A percentile compares a stretch with the other conserved stretches of the same genome.
Conservation (phyloP, 2,113 vertebrate species). For the Etheostoma cragini region DNA sequence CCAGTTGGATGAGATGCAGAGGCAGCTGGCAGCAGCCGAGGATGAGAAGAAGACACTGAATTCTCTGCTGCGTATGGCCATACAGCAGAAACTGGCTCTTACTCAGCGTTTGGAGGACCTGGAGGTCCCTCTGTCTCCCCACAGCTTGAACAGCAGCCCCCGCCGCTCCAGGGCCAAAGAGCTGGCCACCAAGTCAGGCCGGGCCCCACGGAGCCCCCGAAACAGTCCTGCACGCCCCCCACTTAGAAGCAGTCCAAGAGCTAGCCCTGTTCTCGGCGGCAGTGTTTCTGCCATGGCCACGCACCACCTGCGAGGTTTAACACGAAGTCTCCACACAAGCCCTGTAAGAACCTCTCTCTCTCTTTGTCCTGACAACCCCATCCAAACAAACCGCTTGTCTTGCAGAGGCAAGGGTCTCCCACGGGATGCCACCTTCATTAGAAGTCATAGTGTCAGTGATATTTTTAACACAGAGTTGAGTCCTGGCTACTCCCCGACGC, state of each 20-base stretch:
- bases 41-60: conserved; percentile 89
- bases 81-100: conserved; percentile 87
- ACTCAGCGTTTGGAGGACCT: conserved; percentile 86
- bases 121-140: conserved; percentile 84
- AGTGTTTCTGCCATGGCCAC: conserved; percentile 69
- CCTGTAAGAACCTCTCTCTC: conserved; percentile 80
- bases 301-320: conserved; percentile 73
- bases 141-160: conserved; percentile 81
- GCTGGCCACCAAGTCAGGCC: conserved; percentile 80
- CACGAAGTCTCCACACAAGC: conserved; percentile 83
- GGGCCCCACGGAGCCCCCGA: conserved; percentile 79
- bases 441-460: conserved; percentile 72
- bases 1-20: conserved; percentile 88
- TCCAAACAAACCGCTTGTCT: conserved; percentile 27
- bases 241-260: conserved; percentile 75
- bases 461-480: conserved; percentile 48
- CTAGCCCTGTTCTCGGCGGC: conserved; percentile 74
- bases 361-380: conserved; percentile 46
- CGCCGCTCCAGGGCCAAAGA: conserved; percentile 83
- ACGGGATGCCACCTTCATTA: conserved; percentile 78
- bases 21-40: conserved; percentile 86
- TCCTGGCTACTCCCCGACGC: neutral
- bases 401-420: conserved; percentile 51
- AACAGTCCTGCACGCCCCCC: conserved; percentile 77
- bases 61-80: conserved; percentile 87